These are phyloP conservation scores for Drosophila fungiperda DNA, from an alignment of 2,888 invertebrate genomes.

Conservation along the genomic window DNA sequence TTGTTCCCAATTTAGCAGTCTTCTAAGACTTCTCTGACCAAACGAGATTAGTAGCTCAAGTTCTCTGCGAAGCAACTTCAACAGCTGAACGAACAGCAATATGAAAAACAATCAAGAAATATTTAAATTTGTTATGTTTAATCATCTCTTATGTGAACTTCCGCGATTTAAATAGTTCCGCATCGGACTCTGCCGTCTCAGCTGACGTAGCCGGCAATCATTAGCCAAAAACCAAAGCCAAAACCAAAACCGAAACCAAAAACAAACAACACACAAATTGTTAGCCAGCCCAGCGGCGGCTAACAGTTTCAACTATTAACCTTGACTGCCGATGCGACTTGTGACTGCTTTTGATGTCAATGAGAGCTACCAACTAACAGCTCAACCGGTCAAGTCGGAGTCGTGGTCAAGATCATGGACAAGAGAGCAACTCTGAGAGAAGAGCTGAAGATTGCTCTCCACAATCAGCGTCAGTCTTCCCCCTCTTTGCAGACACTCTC, in stretches of 20 bases:
- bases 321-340: conserved; percentile 56
- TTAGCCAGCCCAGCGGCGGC: conserved; percentile 6
- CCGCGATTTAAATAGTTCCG: conserved; percentile 73
- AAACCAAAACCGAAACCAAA: conserved; percentile 2
- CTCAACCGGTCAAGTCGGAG: conserved; percentile 7
- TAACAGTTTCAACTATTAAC: conserved; percentile 79
- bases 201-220: conserved; percentile 65
- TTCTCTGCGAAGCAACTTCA: conserved; percentile 32
- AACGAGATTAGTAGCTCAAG: conserved; percentile 74
- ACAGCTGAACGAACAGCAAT: conserved; percentile 20
- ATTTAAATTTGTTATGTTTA: conserved; percentile 32
- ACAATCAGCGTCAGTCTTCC: background rate
- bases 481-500: conserved; percentile 13
- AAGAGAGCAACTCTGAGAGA: conserved; percentile 25
- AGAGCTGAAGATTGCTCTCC: background rate
- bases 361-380: conserved; percentile 50
- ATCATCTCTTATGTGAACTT: conserved; percentile 61
- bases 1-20: conserved; percentile 25
- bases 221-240: conserved; percentile 16
- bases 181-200: conserved; percentile 28
- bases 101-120: conserved; percentile 37
- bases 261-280: background rate
- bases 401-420: conserved; percentile 76
- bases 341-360: conserved; percentile 68
- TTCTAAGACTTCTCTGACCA: conserved; percentile 37